phyloP scores from a whole-genome alignment of 1,140 invertebrate genomes.

The Aethina tumida region DNA sequence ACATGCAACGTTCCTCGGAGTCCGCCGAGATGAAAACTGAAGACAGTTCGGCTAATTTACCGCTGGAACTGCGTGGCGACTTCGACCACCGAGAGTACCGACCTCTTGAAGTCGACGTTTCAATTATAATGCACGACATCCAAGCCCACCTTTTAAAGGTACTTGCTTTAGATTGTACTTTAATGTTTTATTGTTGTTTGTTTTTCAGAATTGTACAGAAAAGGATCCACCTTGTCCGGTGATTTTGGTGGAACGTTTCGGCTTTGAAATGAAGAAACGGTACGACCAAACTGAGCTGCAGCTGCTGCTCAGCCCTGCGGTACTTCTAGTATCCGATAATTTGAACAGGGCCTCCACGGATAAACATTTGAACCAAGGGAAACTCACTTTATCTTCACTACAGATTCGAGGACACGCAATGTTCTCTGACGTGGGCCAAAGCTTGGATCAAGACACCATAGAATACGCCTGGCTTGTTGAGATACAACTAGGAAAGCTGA shows the following conservation, averaged over 20 bases:
- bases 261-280: constrained; percentile 93
- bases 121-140: constrained; percentile 90
- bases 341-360: constrained; percentile 55
- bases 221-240: constrained; percentile 84
- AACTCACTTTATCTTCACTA: constrained; percentile 79
- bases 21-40: constrained; percentile 24
- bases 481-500: constrained; percentile 71
- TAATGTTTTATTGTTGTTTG: not conserved
- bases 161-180: constrained; percentile 15
- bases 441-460: constrained; percentile 84
- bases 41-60: constrained; percentile 25
- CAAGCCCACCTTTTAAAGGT: constrained; percentile 84
- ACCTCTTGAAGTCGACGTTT: constrained; percentile 83
- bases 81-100: constrained; percentile 83
- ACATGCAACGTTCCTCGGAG: constrained; percentile 61
- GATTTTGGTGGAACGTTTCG: constrained; percentile 80
- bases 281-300: constrained; percentile 88
- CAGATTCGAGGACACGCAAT: constrained; percentile 91
- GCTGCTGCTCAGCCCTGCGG: constrained; percentile 79
- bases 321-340: constrained; percentile 68
- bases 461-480: constrained; percentile 95
- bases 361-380: constrained; percentile 76
- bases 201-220: constrained; percentile 64
- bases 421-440: constrained; percentile 87
- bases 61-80: constrained; percentile 34